Conservation (phyloP, 2,888 invertebrate species). For the Synanthedon myopaeformis region DNA sequence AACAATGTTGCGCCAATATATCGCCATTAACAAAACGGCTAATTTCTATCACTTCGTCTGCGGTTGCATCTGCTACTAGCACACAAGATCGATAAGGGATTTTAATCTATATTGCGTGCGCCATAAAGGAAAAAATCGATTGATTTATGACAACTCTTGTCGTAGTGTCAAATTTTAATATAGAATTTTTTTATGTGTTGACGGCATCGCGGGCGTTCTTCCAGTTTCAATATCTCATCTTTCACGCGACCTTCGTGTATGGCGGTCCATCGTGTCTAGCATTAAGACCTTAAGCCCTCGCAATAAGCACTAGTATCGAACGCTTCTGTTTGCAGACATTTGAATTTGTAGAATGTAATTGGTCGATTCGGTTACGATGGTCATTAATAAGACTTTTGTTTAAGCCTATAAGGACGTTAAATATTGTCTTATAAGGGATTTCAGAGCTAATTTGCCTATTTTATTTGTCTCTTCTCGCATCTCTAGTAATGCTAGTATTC, state of each 20-base stretch:
- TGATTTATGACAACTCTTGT: conserved; percentile 18
- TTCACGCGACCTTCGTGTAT: conserved; percentile 38
- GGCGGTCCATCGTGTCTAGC: too few relatives aligned
- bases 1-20: conserved; percentile 28
- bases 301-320: too few relatives aligned
- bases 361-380: too few relatives aligned
- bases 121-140: conserved; percentile 5
- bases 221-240: conserved; percentile 42
- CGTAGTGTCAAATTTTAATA: conserved; percentile 60
- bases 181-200: conserved; percentile 42
- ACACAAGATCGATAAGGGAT: not conserved
- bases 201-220: conserved; percentile 28
- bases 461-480: too few relatives aligned
- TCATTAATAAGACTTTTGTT: too few relatives aligned
- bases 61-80: conserved; percentile 40
- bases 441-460: too few relatives aligned
- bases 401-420: too few relatives aligned
- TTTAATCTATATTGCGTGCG: not conserved
- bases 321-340: too few relatives aligned
- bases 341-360: too few relatives aligned
- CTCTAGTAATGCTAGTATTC: too few relatives aligned
- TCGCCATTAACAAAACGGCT: conserved; percentile 30
- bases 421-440: too few relatives aligned
- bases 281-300: too few relatives aligned
- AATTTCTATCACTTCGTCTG: conserved; percentile 22